Conservation (phyloP, 2,797 vertebrate genomes). For the Momotus momota region DNA sequence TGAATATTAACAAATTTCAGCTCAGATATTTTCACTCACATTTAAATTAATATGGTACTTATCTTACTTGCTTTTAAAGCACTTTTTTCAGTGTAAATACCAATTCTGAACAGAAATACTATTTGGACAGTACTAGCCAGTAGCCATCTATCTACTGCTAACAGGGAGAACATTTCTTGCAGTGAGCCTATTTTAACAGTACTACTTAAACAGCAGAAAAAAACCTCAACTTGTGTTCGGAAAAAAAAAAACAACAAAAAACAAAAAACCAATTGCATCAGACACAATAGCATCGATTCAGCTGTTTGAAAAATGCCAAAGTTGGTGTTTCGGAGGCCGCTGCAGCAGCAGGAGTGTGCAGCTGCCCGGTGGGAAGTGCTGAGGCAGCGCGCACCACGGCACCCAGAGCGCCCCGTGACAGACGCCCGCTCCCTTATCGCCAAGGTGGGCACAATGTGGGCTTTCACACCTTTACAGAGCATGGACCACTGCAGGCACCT, state of each 20-base stretch:
- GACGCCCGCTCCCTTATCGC: background rate
- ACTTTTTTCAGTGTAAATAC: background rate
- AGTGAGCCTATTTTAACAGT: background rate
- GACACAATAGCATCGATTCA: background rate
- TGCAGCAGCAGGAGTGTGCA: background rate
- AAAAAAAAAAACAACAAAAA: background rate
- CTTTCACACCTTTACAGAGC: background rate
- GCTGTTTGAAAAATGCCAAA: background rate
- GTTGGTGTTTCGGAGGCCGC: background rate
- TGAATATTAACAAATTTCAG: background rate
- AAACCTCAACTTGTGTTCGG: background rate
- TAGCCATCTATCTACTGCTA: background rate
- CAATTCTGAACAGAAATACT: background rate
- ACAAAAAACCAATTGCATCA: background rate
- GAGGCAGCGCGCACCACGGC: background rate
- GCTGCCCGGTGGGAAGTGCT: background rate
- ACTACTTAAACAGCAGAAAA: background rate
- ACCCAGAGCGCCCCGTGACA: accelerated
- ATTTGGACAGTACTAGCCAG: background rate
- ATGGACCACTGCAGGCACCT: accelerated
- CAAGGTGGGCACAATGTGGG: accelerated
- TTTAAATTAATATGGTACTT: background rate
- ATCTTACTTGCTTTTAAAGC: background rate
- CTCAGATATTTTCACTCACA: background rate
- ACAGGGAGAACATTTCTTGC: background rate